Percentiles rank a stretch among this genome's conserved stretches.
phyloP scores from a whole-genome alignment of 2,888 invertebrate species.

The Melipona bicolor region DNA sequence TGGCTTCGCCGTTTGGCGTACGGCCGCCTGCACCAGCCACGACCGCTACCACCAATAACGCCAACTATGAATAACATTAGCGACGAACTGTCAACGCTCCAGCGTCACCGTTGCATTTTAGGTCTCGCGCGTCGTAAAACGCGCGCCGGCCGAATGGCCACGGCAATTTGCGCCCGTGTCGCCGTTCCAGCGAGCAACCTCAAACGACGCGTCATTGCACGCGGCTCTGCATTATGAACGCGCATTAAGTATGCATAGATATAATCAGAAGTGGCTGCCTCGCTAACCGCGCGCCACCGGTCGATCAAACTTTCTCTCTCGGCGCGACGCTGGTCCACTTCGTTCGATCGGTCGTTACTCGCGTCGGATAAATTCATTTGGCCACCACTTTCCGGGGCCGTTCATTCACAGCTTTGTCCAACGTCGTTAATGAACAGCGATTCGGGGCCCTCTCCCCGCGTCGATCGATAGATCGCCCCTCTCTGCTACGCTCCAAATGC shows the following conservation, averaged over 20 bases:
- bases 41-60: slow-evolving; percentile 10
- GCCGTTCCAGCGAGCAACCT: slow-evolving; percentile 22
- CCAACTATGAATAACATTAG: slow-evolving; percentile 49
- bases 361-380: slow-evolving; percentile 22
- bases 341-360: background rate
- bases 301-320: slow-evolving; percentile 38
- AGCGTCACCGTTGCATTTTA: background rate
- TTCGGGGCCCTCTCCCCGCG: background rate
- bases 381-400: background rate
- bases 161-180: slow-evolving; percentile 41
- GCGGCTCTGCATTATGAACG: slow-evolving; percentile 35
- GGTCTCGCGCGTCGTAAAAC: slow-evolving; percentile 43
- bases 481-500: background rate
- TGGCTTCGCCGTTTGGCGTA: background rate
- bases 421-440: slow-evolving; percentile 12
- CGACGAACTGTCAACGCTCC: slow-evolving; percentile 27
- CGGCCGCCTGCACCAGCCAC: background rate
- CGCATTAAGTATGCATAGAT: slow-evolving; percentile 55
- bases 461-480: background rate
- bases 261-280: slow-evolving; percentile 39
- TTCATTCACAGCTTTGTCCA: slow-evolving; percentile 8
- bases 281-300: slow-evolving; percentile 14
- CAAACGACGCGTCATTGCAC: slow-evolving; percentile 30
- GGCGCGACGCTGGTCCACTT: background rate
- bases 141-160: slow-evolving; percentile 27